Conservation (phyloP, 2,888 invertebrate genomes). For the Philopedon plagiatum region DNA sequence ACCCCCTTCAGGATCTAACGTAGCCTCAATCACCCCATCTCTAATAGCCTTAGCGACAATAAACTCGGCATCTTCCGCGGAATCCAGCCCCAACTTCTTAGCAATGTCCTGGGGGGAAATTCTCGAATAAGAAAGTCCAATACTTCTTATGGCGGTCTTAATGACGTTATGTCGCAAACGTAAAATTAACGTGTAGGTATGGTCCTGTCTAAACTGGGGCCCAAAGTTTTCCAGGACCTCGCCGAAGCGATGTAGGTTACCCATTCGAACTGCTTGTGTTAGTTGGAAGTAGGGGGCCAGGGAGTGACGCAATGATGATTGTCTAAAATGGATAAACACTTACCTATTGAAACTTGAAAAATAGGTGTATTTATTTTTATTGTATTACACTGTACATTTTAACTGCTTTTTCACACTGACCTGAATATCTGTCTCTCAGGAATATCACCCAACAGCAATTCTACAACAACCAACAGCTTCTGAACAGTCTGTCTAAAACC, state of each 20-base stretch:
- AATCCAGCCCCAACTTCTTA: conserved; percentile 92
- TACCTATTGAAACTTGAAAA: conserved; percentile 2
- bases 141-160: conserved; percentile 96
- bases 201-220: conserved; percentile 92
- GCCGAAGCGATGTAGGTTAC: conserved; percentile 94
- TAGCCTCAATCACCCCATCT: conserved; percentile 99
- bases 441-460: conserved; percentile 95
- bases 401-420: conserved; percentile 3
- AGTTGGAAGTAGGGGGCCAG: conserved; percentile 97
- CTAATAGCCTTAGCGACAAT: conserved; percentile 98
- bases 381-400: background rate
- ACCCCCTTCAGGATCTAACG: conserved; percentile 94
- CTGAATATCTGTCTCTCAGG: conserved; percentile 94
- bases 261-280: conserved; percentile 96
- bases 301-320: conserved; percentile 89
- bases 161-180: conserved; percentile 98
- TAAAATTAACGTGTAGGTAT: conserved; percentile 96
- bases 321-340: too few species aligned
- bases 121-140: conserved; percentile 95
- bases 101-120: conserved; percentile 97
- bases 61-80: conserved; percentile 98
- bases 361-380: background rate
- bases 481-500: conserved; percentile 99
- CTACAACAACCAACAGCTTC: conserved; percentile 94
- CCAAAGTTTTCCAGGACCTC: conserved; percentile 93